Evolutionary conservation across 2,797 vertebrate genomes (phyloP).

Genomic region (Nannoperca australis): DNA sequence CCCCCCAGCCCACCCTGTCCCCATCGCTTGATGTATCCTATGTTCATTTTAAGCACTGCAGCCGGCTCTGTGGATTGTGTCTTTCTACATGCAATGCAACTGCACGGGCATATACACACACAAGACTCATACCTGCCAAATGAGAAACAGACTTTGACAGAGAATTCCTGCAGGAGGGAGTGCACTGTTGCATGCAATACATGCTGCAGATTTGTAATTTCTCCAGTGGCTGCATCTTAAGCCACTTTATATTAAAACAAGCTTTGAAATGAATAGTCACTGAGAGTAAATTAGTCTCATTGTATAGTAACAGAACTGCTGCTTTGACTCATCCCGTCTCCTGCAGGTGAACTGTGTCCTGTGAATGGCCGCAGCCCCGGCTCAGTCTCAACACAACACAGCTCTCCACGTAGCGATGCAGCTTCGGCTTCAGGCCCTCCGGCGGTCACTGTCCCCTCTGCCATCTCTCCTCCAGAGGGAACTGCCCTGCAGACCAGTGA

Average conservation of each 20-base stretch:
- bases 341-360: constrained; percentile 92
- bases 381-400: constrained; percentile 94
- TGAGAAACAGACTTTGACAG: constrained; percentile 29
- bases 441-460: constrained; percentile 80
- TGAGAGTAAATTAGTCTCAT: constrained; percentile 1
- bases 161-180: constrained; percentile 7
- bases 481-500: constrained; percentile 92
- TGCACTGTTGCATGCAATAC: constrained; percentile 22
- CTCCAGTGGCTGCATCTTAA: constrained; percentile 1
- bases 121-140: constrained; percentile 22
- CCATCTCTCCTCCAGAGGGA: constrained; percentile 87
- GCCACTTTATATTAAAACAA: constrained; percentile 18
- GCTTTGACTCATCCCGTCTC: constrained; percentile 12
- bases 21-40: constrained; percentile 9
- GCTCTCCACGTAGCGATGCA: constrained; percentile 94
- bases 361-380: constrained; percentile 95
- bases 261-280: constrained; percentile 5
- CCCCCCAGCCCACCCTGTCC: too few species aligned
- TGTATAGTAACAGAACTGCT: constrained; percentile 1
- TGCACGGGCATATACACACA: constrained; percentile 9
- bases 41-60: constrained; percentile 23
- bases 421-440: constrained; percentile 86
- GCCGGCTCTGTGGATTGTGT: constrained; percentile 24
- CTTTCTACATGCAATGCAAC: constrained; percentile 23
- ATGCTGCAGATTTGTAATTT: constrained; percentile 11